Base-by-base conservation (phyloP, 53 echinoderm and acorn worm species). In the Echinometra lucunter region DNA sequence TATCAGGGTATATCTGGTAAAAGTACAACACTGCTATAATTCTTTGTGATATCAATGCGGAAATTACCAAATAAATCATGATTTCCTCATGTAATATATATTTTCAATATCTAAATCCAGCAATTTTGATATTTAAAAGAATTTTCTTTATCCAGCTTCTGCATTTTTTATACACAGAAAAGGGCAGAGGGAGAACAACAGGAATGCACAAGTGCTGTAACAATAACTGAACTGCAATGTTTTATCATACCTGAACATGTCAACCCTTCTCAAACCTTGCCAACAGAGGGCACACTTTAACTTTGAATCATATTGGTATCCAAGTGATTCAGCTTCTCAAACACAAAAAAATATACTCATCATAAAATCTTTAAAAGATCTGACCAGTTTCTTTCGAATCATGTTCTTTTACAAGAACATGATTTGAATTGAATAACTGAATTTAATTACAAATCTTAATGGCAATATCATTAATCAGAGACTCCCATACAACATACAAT, bases 261-360 rank as follows among this genome's bases (percentile, higher is more conserved):
- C 85, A 85, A 85, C 28, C 49, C 37, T 45, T 85, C 27, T 12
- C 19, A 28, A 12, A 49, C 16, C n/a, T n/a, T 85, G 85, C n/a
- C 85, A 85, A 85, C n/a, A 85, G 85, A 85, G 85, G 85, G 85
- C 47, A n/a, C 49, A 85, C 85, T 85, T 85, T 49, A 13, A 85
- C 85, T 47, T 47, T 16, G 19, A 47, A 27, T 23, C 28, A 85
- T 44, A 49, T 17, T 38, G 40, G 42, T 40, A 19, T 19, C 4
- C 78, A 40, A 38, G 69, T 6, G 42, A 38, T 78, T 78, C 42
- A 78, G 13, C 6, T 5, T 2, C 13, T 53, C 53, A 53, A 0
- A 53, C 53, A 72, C 35, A 35, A 25, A 69, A 69, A 69, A 32
- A 18, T 63, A 0, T 23, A 15, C 72, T 35, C 32, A 35, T 28